Conservation (phyloP, 2,113 vertebrate species). For the Hyla sarda region DNA sequence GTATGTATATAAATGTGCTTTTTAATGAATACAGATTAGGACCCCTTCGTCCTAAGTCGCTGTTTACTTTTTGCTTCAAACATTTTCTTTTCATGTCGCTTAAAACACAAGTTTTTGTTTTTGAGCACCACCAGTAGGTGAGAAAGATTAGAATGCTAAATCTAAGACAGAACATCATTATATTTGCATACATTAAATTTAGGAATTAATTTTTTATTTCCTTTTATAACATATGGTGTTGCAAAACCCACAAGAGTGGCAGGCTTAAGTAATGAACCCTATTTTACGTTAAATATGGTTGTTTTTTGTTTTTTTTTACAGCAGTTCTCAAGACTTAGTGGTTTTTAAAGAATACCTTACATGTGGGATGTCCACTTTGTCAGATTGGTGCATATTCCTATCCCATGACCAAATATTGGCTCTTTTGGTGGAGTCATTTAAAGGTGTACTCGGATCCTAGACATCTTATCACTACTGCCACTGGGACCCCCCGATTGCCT, state of each 20-base stretch:
- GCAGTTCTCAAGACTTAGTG: too few relatives aligned
- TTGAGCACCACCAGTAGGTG: not conserved
- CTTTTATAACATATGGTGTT: not conserved
- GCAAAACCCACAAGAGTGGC: not conserved
- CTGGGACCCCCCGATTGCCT: too few relatives aligned
- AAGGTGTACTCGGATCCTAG: too few relatives aligned
- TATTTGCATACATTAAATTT: not conserved
- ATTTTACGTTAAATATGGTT: not conserved
- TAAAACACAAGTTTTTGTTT: not conserved
- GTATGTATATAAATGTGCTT: not conserved
- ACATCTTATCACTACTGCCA: too few relatives aligned
- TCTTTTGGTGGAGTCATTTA: too few relatives aligned
- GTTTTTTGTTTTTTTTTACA: not conserved
- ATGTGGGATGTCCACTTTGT: too few relatives aligned
- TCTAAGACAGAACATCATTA: not conserved
- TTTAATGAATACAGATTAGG: not conserved
- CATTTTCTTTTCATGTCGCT: not conserved
- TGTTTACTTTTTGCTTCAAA: not conserved
- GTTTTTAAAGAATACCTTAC: not conserved
- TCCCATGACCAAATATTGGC: too few relatives aligned
- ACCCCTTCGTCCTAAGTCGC: not conserved
- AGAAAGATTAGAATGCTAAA: not conserved
- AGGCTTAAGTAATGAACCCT: not conserved
- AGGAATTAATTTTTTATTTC: not conserved
- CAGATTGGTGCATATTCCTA: too few relatives aligned